These are phyloP conservation scores for Nibea albiflora DNA, from an alignment of 2,113 vertebrate species.

Conservation along the genomic window DNA sequence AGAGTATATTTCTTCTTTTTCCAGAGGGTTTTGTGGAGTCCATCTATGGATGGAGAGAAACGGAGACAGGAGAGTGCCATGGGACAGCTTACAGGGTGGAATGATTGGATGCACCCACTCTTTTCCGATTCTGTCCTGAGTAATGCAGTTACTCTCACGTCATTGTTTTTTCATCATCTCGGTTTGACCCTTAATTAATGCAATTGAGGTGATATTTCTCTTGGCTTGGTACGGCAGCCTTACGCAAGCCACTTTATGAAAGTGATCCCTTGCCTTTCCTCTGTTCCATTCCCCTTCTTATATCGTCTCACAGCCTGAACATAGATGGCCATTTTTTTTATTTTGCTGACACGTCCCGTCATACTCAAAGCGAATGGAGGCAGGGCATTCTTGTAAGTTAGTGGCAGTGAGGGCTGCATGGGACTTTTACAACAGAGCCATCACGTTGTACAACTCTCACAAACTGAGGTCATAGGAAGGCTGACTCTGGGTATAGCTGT, in stretches of 20 bases:
- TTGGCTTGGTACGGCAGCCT: constrained; percentile 84
- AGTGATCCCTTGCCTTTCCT: constrained; percentile 82
- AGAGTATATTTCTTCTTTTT: constrained; percentile 63
- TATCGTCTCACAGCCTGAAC: constrained; percentile 71
- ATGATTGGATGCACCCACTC: constrained; percentile 59
- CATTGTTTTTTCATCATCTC: constrained; percentile 68
- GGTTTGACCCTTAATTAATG: constrained; percentile 84
- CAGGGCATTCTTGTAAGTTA: constrained; percentile 11
- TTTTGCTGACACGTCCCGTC: constrained; percentile 42
- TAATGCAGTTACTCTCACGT: constrained; percentile 65
- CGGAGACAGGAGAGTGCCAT: constrained; percentile 41
- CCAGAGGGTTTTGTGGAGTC: constrained; percentile 51
- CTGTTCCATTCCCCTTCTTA: constrained; percentile 22
- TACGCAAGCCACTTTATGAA: constrained; percentile 89
- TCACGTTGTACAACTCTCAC: constrained; percentile 24
- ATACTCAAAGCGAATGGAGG: not conserved
- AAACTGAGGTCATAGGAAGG: constrained; percentile 49
- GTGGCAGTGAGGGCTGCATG: constrained; percentile 13
- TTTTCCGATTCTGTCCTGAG: constrained; percentile 49
- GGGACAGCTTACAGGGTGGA: constrained; percentile 51
- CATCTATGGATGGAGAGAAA: constrained; percentile 47
- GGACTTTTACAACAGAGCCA: constrained; percentile 21
- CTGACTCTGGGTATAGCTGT: constrained; percentile 45
- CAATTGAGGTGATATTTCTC: constrained; percentile 89
- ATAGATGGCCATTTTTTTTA: constrained; percentile 67